A percentile compares a stretch with the other conserved stretches of the same genome.
phyloP scores from a whole-genome alignment of 2,113 vertebrate species.

The Saccopteryx bilineata region DNA sequence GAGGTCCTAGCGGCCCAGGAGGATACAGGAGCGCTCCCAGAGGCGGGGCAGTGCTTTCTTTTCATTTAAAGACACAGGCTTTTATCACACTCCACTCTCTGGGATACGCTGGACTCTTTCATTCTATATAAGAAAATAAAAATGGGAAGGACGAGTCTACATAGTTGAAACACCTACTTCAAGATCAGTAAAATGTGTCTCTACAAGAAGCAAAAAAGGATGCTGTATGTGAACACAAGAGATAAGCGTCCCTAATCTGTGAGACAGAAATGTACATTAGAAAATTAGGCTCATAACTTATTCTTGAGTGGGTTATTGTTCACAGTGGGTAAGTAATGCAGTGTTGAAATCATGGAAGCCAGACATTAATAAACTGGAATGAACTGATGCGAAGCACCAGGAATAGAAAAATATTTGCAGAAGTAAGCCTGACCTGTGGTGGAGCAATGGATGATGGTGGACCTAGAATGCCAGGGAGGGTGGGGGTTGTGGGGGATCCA shows the following conservation, averaged over 20 bases:
- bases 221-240: background rate
- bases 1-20: fast-evolving
- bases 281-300: background rate
- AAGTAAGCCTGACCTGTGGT: too few species aligned
- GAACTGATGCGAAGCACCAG: background rate
- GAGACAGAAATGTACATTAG: background rate
- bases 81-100: fast-evolving
- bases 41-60: background rate
- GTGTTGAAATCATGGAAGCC: background rate
- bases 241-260: background rate
- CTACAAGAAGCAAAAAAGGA: background rate
- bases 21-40: fast-evolving
- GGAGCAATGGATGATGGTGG: too few species aligned
- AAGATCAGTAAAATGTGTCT: background rate
- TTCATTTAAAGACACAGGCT: background rate
- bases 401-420: background rate
- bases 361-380: background rate
- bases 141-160: too few species aligned
- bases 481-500: too few species aligned
- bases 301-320: background rate
- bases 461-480: too few species aligned
- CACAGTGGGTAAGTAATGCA: background rate
- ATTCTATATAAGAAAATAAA: background rate
- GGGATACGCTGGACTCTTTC: background rate
- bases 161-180: background rate